Base-by-base conservation (phyloP, 2,888 invertebrate species). In the Tachina lurida region DNA sequence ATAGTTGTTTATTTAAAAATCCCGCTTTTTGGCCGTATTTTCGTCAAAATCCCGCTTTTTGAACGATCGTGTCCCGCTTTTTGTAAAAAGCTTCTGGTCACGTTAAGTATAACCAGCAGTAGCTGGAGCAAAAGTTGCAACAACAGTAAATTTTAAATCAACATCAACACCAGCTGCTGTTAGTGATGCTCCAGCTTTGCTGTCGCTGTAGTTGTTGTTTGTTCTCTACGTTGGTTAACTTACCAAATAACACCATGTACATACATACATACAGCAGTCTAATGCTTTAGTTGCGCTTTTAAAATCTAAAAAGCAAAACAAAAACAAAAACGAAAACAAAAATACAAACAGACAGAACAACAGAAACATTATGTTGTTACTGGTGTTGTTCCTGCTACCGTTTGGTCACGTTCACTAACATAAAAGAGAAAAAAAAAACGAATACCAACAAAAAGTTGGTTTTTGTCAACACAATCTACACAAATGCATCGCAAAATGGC, bases 331-430 rank as follows among this genome's bases (percentile, higher is more conserved):
- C 8, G 3, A 31, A 15, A 12, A 49, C 4, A 31, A 31, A 31
- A 7, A 17, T 5, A 60, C 73, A 54, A 45, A 81, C 67, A 67
- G 60, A 74, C 56, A 74, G 41, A 41, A 62, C 41, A 82, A 60
- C 63, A 62, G 52, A 65, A 78, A 78, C 63, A 84, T 84, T 67
- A 84, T 80, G 71, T 81, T 81, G 84, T 73, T 71, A 54, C 65
- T 75, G 65, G 81, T 84, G 81, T 85, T 77, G 77, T 81, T 87
- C 73, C 87, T 88, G 87, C 87, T 88, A 88, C 87, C 87, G 87
- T 88, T 88, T 84, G 84, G 87, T 88, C 87, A 88, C 87, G 87
- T 88, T 88, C 86, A 87, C 86, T 54, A 80, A 75, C 60, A 81
- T 19, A 45, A 12, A 62, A 43, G 8, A 12, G n/a, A 65, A 56